Percentiles rank a stretch among this genome's conserved stretches.
Conservation (phyloP, 2,113 vertebrate genomes). For the Ptychochromis oligacanthus region DNA sequence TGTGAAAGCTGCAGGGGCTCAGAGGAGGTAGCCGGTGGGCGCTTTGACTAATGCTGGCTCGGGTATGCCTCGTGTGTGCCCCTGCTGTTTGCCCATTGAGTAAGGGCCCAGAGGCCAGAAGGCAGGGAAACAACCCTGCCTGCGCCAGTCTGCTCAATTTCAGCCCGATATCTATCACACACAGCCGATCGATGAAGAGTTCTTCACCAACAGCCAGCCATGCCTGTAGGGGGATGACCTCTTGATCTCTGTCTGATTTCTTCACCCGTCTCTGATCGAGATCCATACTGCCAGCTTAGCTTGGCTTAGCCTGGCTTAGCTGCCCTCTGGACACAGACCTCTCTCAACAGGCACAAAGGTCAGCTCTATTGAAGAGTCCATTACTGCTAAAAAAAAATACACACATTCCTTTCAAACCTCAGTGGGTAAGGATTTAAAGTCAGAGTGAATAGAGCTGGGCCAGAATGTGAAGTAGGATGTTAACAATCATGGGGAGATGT, state of each 20-base stretch:
- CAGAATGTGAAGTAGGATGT: conserved; percentile 37
- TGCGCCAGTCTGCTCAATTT: conserved; percentile 55
- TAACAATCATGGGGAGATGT: conserved; percentile 35
- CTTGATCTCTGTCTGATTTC: conserved; percentile 69
- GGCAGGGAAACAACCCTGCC: conserved; percentile 47
- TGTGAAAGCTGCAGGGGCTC: conserved; percentile 19
- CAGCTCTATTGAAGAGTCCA: conserved; percentile 49
- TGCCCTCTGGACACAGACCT: conserved; percentile 62
- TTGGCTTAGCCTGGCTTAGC: conserved; percentile 66
- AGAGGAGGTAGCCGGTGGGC: neutral
- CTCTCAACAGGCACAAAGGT: conserved; percentile 57
- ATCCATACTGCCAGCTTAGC: conserved; percentile 71
- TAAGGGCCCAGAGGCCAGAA: conserved; percentile 26
- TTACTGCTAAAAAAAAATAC: conserved; percentile 49
- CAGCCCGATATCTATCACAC: conserved; percentile 51
- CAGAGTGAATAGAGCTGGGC: conserved; percentile 27
- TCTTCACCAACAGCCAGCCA: conserved; percentile 46
- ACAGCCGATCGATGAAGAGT: conserved; percentile 55
- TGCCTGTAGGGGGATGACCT: conserved; percentile 60
- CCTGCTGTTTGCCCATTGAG: conserved; percentile 48
- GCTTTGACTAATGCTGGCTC: conserved; percentile 49
- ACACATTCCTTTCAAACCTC: conserved; percentile 44
- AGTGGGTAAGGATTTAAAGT: conserved; percentile 25
- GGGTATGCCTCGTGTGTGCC: conserved; percentile 7
- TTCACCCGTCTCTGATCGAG: conserved; percentile 62